phyloP scores from a whole-genome alignment of 2,888 invertebrate species.

The Mythimna lalbum region DNA sequence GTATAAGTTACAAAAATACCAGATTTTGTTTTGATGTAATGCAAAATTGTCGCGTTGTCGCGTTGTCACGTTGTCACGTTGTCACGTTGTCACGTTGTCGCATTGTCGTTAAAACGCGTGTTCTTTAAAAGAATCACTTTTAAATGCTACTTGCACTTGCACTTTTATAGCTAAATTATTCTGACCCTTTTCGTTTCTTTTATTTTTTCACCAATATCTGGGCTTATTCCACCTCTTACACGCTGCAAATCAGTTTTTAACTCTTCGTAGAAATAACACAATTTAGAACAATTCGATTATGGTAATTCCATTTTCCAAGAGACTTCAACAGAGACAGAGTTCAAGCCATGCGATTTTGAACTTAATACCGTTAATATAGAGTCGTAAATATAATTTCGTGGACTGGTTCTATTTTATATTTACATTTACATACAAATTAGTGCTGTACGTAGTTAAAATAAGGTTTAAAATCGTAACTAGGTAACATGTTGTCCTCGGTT shows the following conservation, averaged over 20 bases:
- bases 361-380: background rate
- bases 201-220: background rate
- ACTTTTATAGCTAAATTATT: background rate
- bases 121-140: too few relatives aligned
- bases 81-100: background rate
- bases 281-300: slow-evolving; percentile 30
- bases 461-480: slow-evolving; percentile 8
- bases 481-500: background rate
- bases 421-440: slow-evolving; percentile 13
- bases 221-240: background rate
- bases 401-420: background rate
- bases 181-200: background rate
- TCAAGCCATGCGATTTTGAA: slow-evolving; percentile 10
- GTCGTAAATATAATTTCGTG: background rate
- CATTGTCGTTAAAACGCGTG: accelerated
- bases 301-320: slow-evolving; percentile 27
- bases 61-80: too few relatives aligned
- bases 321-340: background rate
- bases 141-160: too few relatives aligned
- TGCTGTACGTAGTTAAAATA: background rate
- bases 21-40: background rate
- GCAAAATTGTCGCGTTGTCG: too few relatives aligned
- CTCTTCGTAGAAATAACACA: slow-evolving; percentile 11
- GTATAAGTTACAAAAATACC: too few relatives aligned
- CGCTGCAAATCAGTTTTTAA: slow-evolving; percentile 11